Evolutionary conservation across 2,113 vertebrate species (phyloP).

Genomic region (Toxotes chatareus): DNA sequence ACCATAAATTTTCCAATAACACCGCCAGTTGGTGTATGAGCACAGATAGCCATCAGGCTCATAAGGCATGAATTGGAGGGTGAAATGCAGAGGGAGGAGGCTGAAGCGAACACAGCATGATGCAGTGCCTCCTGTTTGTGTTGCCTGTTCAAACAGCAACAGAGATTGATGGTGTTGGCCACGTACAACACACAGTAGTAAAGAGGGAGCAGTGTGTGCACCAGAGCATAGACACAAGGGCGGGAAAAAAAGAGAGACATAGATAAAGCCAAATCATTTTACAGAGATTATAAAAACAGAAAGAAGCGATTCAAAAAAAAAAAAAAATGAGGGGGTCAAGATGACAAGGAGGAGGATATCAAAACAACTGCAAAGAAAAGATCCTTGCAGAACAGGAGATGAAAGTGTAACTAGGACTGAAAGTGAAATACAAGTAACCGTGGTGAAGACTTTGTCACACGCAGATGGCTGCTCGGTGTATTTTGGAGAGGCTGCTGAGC

Average conservation of each 20-base stretch:
- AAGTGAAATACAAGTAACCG: conserved; percentile 55
- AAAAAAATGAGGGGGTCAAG: conserved; percentile 13
- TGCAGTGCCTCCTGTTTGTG: conserved; percentile 45
- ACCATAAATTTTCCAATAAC: conserved; percentile 34
- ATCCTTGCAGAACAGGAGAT: conserved; percentile 7
- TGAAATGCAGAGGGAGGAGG: conserved; percentile 23
- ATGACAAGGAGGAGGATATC: conserved; percentile 16
- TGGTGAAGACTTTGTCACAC: conserved; percentile 43
- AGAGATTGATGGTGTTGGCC: conserved; percentile 47
- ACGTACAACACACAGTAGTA: conserved; percentile 25
- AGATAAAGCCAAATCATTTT: conserved; percentile 20
- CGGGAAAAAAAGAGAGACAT: neutral
- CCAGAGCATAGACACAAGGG: neutral
- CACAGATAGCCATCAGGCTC: conserved; percentile 18
- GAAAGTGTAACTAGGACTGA: conserved; percentile 18
- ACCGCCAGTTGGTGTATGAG: conserved; percentile 6
- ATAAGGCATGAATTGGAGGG: conserved; percentile 22
- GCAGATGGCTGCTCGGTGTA: conserved; percentile 52
- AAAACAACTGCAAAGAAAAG: conserved; percentile 9
- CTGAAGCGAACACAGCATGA: neutral
- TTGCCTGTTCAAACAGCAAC: conserved; percentile 49
- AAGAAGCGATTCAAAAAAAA: neutral
- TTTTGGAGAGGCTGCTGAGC: conserved; percentile 50
- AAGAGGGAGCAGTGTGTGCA: conserved; percentile 19
- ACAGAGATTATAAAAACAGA: conserved; percentile 37